Base-by-base conservation (phyloP, 2,888 invertebrate species). In the Drosophila ustulata region DNA sequence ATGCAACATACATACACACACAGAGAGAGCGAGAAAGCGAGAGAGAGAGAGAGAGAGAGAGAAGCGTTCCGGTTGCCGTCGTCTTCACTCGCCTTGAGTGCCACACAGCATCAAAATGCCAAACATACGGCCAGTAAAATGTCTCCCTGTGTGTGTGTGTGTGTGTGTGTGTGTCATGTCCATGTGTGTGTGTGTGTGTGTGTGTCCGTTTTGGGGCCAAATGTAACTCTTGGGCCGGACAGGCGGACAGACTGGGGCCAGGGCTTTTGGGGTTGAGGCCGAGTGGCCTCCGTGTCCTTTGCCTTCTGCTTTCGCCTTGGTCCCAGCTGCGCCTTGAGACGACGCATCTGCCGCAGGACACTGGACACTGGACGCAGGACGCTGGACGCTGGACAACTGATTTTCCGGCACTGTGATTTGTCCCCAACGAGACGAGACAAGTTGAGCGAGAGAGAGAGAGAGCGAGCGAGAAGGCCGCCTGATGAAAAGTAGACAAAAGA, bases 401-500 rank as follows among this genome's bases (percentile, higher is more conserved):
- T 82, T 84, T 84, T 77, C 77, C 76, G 79, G 75, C 74, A 81
- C 82, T 80, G 85, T 84, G 85, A 85, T 82, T 82, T 82, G 82
- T 85, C 46, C 41, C 28, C 37, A 30, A 43, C 49, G 64, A 66
- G 61, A 50, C 39, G 25, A 43, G 32, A 45, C 47, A 56, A 59
- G 55, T 18, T 18, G 18, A 0, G 41, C 5, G 58, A 51, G 56
- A 66, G 65, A 67, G 55, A 46, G 6, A 46, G 37, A 7, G 34
- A 26, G 34, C 9, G 7, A 9, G 7, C 26, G 18, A 0, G 49
- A 37, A 65, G 66, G 47, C 25, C 57, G 72, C 55, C 64, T 75
- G 69, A 76, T 76, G 69, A 72, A 67, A 75, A 66, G 78, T 80
- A 73, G 80, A 82, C 80, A 85, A 85, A 82, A 82, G 80, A 85